Percentiles rank a stretch among this genome's conserved stretches.
Evolutionary conservation across 2,888 invertebrate species (phyloP).

Genomic region (Caenorhabditis plicata): DNA sequence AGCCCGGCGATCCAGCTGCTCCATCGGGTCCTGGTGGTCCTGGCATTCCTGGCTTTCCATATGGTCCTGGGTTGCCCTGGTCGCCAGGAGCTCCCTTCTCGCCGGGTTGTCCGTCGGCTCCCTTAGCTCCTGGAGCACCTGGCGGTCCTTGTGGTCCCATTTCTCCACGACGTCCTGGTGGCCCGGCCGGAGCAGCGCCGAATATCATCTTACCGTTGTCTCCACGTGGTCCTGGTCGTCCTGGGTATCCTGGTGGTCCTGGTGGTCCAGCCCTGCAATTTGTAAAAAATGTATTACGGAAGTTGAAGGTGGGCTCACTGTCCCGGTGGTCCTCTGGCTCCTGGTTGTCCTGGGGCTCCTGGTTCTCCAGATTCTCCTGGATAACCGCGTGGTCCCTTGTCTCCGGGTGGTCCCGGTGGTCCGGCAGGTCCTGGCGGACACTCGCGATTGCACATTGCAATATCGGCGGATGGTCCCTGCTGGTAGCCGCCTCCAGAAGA

Average conservation of each 20-base stretch:
- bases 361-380: conserved; percentile 61
- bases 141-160: conserved; percentile 55
- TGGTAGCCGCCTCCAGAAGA: conserved; percentile 21
- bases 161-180: conserved; percentile 57
- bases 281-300: neutral
- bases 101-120: conserved; percentile 53
- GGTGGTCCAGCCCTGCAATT: conserved; percentile 34
- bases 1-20: conserved; percentile 48
- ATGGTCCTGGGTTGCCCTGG: conserved; percentile 60
- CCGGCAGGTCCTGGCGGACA: conserved; percentile 60
- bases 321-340: conserved; percentile 56
- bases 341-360: conserved; percentile 51
- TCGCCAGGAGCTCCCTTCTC: conserved; percentile 59
- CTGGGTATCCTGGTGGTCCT: conserved; percentile 57
- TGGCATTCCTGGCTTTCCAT: conserved; percentile 56
- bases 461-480: conserved; percentile 33
- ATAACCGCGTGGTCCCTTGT: conserved; percentile 60
- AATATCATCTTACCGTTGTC: conserved; percentile 35
- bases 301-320: conserved; percentile 8
- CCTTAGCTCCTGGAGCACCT: conserved; percentile 55
- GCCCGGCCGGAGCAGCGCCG: conserved; percentile 52
- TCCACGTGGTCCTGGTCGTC: conserved; percentile 57
- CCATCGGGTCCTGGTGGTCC: conserved; percentile 51
- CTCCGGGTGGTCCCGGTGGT: conserved; percentile 59
- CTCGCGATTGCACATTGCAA: conserved; percentile 51